Evolutionary conservation across 2,113 vertebrate genomes (phyloP).

Genomic region (Aviceda subcristata): DNA sequence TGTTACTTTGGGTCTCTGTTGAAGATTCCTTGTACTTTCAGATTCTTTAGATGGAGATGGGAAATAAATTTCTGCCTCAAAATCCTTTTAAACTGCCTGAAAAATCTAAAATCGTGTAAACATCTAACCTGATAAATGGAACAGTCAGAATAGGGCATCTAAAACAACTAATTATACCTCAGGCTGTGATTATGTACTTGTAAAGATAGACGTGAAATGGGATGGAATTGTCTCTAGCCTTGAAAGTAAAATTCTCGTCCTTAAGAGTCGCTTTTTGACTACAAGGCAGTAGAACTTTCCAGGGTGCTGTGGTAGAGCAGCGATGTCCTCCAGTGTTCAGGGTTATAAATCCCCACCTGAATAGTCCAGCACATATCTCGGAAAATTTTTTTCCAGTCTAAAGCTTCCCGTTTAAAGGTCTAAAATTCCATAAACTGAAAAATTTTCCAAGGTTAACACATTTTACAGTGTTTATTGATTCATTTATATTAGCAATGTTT

Average conservation of each 20-base stretch:
- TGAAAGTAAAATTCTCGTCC: not conserved
- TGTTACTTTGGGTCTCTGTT: not conserved
- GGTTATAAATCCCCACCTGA: not conserved
- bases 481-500: not conserved
- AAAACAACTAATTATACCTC: not conserved
- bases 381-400: not conserved
- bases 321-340: not conserved
- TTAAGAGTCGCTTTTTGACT: not conserved
- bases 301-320: not conserved
- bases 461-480: not conserved
- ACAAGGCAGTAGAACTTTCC: not conserved
- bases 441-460: not conserved
- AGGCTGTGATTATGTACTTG: not conserved
- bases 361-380: not conserved
- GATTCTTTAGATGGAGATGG: not conserved
- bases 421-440: not conserved
- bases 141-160: not conserved
- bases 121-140: not conserved
- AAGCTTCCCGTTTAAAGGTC: not conserved
- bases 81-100: not conserved
- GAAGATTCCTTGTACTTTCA: not conserved
- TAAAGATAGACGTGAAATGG: not conserved
- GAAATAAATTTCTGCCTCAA: not conserved
- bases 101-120: not conserved
- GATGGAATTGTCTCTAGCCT: not conserved